phyloP scores from a whole-genome alignment of 2,888 invertebrate genomes.

The Pyrgus malvae region DNA sequence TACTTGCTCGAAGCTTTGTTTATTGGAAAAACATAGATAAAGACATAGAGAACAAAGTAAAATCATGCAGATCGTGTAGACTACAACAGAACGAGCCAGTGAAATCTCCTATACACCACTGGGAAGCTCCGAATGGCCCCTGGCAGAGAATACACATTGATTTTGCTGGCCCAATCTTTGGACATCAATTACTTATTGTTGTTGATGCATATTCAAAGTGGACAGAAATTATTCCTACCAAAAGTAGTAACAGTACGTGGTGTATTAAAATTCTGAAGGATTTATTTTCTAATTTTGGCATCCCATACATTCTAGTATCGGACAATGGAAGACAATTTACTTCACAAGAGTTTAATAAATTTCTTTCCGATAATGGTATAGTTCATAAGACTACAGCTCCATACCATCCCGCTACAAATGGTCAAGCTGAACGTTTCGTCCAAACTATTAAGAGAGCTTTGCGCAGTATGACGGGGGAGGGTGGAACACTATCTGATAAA shows the following conservation, averaged over 20 bases:
- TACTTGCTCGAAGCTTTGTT: constrained; percentile 1
- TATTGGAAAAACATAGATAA: constrained; percentile 11
- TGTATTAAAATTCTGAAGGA: background rate
- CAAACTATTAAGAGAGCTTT: background rate
- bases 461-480: background rate
- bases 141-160: background rate
- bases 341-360: background rate
- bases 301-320: background rate
- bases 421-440: constrained; percentile 1
- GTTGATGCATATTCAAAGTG: background rate
- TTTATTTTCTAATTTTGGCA: background rate
- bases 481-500: background rate
- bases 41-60: constrained; percentile 2
- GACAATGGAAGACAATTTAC: background rate
- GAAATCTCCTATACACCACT: background rate
- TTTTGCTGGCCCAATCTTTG: background rate
- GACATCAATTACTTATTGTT: background rate
- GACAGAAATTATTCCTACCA: background rate
- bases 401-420: constrained; percentile 1
- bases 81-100: constrained; percentile 1
- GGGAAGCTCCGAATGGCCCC: background rate
- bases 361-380: background rate
- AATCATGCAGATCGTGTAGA: background rate
- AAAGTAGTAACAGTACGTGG: background rate
- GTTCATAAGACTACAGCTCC: constrained; percentile 1